Evolutionary conservation across 1,140 invertebrate genomes (phyloP).

Genomic region (Aphelenchoides fujianensis): DNA sequence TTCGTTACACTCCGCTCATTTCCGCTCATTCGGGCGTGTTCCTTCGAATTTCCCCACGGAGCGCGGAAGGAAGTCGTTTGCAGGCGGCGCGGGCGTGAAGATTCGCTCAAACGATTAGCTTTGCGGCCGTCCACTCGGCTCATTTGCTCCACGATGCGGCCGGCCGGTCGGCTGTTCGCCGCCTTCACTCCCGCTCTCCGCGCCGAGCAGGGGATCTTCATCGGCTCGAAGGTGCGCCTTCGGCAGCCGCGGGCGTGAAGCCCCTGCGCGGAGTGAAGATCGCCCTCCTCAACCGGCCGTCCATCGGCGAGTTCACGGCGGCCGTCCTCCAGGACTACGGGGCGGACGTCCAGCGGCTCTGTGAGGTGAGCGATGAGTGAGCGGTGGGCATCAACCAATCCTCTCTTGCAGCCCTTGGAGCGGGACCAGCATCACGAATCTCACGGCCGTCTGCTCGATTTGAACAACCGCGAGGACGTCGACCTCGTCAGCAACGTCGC

Average conservation of each 20-base stretch:
- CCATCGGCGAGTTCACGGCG: slow-evolving; percentile 25
- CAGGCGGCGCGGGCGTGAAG: too few species aligned
- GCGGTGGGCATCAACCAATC: not conserved
- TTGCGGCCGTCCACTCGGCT: too few species aligned
- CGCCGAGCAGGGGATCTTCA: not conserved
- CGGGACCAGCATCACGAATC: slow-evolving; percentile 9
- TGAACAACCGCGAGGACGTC: slow-evolving; percentile 20
- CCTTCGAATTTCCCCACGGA: too few species aligned
- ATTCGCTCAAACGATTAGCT: too few species aligned
- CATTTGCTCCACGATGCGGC: too few species aligned
- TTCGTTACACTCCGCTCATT: too few species aligned
- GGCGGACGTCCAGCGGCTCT: slow-evolving; percentile 17
- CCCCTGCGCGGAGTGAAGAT: slow-evolving; percentile 22
- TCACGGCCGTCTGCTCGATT: slow-evolving; percentile 15
- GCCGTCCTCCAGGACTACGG: slow-evolving; percentile 23
- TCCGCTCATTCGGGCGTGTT: too few species aligned
- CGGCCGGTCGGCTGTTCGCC: not conserved
- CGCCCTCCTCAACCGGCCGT: slow-evolving; percentile 19
- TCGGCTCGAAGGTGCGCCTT: slow-evolving; percentile 21
- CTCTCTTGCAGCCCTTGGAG: slow-evolving; percentile 1
- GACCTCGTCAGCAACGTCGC: slow-evolving; percentile 20
- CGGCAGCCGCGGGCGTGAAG: slow-evolving; percentile 7
- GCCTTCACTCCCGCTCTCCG: not conserved
- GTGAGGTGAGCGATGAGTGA: slow-evolving; percentile 11
- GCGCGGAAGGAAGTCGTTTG: too few species aligned